A percentile compares a stretch with the other conserved stretches of the same genome.
These are phyloP conservation scores for Acrocera orbiculus DNA, from an alignment of 2,888 invertebrate species.

Conservation along the genomic window DNA sequence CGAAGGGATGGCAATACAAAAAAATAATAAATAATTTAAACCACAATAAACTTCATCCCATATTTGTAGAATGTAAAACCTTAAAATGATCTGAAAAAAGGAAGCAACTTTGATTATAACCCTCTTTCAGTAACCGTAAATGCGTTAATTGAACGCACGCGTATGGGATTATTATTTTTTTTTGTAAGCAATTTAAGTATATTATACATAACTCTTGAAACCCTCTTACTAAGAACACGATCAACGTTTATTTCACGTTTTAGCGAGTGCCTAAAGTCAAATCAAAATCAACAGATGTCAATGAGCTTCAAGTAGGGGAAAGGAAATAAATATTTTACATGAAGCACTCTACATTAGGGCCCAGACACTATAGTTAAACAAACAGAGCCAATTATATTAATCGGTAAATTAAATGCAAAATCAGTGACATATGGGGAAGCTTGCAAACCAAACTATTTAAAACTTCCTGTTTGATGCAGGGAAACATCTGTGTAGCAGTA, in stretches of 20 bases:
- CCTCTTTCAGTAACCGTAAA: too few relatives aligned
- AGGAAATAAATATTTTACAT: constrained; percentile 3
- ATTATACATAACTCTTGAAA: too few relatives aligned
- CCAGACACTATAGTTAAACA: too few relatives aligned
- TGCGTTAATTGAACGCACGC: constrained; percentile 7
- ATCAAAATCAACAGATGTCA: constrained; percentile 1
- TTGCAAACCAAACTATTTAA: neutral
- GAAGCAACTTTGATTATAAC: too few relatives aligned
- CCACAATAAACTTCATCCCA: too few relatives aligned
- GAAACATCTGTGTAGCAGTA: constrained; percentile 4
- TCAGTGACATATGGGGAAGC: constrained; percentile 5
- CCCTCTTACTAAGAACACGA: too few relatives aligned
- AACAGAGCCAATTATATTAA: constrained; percentile 4
- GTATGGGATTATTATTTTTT: constrained; percentile 2
- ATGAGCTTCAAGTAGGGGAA: neutral
- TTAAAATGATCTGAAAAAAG: too few relatives aligned
- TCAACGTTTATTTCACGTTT: constrained; percentile 1
- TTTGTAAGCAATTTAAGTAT: too few relatives aligned
- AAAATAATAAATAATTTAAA: too few relatives aligned
- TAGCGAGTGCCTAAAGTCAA: neutral
- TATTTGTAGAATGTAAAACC: too few relatives aligned
- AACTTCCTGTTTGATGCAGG: constrained; percentile 1
- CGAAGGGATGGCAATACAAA: too few relatives aligned
- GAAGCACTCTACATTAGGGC: neutral
- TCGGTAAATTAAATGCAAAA: constrained; percentile 7